Evolutionary conservation across 2,113 vertebrate species (phyloP), one percentile per base, ranked within the genome.

Genomic region (Noctilio leporinus): DNA sequence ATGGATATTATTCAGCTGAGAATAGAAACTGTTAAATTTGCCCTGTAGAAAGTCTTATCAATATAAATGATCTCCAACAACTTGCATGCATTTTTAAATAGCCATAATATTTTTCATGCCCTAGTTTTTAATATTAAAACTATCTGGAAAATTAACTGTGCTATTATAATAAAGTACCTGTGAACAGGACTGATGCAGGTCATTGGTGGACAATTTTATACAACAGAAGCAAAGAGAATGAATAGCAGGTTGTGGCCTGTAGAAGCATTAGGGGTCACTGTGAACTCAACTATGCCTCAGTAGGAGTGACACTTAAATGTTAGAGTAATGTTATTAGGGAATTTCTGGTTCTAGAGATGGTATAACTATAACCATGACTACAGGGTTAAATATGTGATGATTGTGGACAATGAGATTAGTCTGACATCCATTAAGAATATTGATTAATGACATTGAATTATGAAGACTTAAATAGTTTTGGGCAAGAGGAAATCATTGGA

Each of bases 81-180:
- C 0, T 53, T 62, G 2, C 17, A 62, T 86, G 22, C 35, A 64
- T 55, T 91, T 77, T 85, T 49, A 62, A 86, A 76, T 76, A 81
- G 40, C 10, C 8, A 35, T 65, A 43, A 43, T 55, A 77, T 86
- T 89, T 82, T 33, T 7, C 22, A 49, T 5, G 9, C 0, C 4
- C 2, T 59, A 62, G n/a, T 11, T 94, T 86, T 94, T 73, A 87
- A 43, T 72, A 78, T 72, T n/a, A 87, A 78, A 73, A 93, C 51
- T 45, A 90, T 72, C 40, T 76, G 24, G 0, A 10, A 93, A 83
- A 49, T 73, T 69, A 49, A 89, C 10, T 2, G 3, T 73, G 5
- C 10, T 49, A 4, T 75, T 72, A 62, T 30, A 88, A 55, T 86
- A 49, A 57, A 73, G 4, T 45, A 12, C 7, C 5, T 57, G 55